These are phyloP conservation scores for Alouatta palliata DNA, from an alignment of 2,113 vertebrate genomes.

Conservation along the genomic window DNA sequence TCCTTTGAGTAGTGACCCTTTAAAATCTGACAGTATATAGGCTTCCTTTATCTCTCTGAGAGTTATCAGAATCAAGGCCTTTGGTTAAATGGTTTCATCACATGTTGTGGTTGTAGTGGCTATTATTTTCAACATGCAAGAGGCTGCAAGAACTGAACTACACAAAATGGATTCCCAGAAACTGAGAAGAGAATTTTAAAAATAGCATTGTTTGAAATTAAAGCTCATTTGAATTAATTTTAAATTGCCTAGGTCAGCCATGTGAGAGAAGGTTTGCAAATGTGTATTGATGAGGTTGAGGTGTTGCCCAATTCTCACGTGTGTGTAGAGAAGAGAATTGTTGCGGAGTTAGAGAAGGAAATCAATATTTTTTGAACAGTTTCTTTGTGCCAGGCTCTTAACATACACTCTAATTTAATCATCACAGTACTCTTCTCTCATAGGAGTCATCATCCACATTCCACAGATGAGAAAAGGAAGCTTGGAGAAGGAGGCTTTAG, in stretches of 20 bases:
- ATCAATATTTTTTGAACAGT: not conserved
- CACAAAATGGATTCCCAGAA: not conserved
- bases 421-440: not conserved
- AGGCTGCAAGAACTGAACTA: not conserved
- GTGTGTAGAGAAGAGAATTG: not conserved
- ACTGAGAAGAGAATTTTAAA: not conserved
- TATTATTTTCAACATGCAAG: not conserved
- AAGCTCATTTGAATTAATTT: conserved; percentile 18
- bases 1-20: not conserved
- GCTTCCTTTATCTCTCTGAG: not conserved
- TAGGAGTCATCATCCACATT: not conserved
- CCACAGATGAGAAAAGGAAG: not conserved
- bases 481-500: not conserved
- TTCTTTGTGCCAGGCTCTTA: not conserved
- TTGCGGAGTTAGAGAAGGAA: not conserved
- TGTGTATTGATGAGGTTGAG: not conserved
- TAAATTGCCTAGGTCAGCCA: not conserved
- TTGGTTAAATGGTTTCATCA: not conserved
- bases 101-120: not conserved
- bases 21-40: not conserved
- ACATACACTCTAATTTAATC: not conserved
- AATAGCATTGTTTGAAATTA: conserved; percentile 12
- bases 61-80: conserved; percentile 1
- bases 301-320: not conserved
- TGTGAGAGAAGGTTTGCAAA: not conserved